Evolutionary conservation across 2,113 vertebrate genomes (phyloP).

Genomic region (Bujurquina vittata): DNA sequence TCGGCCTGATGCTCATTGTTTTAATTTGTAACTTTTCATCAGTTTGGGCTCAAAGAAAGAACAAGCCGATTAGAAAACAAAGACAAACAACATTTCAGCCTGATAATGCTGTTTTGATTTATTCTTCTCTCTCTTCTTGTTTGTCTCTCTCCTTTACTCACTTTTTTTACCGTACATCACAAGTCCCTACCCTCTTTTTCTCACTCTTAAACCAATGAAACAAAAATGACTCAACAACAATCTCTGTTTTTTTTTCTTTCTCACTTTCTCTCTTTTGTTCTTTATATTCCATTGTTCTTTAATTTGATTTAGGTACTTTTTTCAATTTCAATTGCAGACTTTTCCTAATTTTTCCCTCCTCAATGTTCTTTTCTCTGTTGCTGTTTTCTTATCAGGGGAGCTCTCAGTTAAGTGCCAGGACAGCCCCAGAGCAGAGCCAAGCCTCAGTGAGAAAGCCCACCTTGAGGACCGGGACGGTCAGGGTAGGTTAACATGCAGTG

Average conservation of each 20-base stretch:
- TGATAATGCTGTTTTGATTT: slow-evolving; percentile 17
- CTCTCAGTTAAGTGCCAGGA: slow-evolving; percentile 17
- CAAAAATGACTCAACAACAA: not conserved
- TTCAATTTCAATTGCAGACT: not conserved
- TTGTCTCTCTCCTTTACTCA: not conserved
- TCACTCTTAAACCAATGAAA: not conserved
- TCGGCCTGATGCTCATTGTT: slow-evolving; percentile 11
- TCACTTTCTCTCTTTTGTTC: not conserved
- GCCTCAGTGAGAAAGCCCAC: slow-evolving; percentile 5
- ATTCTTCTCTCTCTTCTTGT: not conserved
- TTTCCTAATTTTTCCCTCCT: not conserved
- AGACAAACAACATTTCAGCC: not conserved
- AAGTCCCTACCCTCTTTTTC: not conserved
- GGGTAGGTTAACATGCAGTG: slow-evolving; percentile 27
- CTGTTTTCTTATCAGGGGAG: slow-evolving; percentile 11
- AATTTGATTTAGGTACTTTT: not conserved
- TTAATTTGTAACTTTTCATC: slow-evolving; percentile 11
- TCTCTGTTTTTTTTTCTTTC: not conserved
- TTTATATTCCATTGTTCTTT: not conserved
- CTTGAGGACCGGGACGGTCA: not conserved
- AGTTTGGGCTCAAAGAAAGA: slow-evolving; percentile 1
- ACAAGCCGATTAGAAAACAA: slow-evolving; percentile 6
- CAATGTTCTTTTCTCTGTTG: not conserved
- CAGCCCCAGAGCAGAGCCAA: slow-evolving; percentile 31
- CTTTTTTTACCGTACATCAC: not conserved